Evolutionary conservation across 2,888 invertebrate species (phyloP), one percentile per base, ranked within the genome.

Genomic region (Synergus laeviventris): DNA sequence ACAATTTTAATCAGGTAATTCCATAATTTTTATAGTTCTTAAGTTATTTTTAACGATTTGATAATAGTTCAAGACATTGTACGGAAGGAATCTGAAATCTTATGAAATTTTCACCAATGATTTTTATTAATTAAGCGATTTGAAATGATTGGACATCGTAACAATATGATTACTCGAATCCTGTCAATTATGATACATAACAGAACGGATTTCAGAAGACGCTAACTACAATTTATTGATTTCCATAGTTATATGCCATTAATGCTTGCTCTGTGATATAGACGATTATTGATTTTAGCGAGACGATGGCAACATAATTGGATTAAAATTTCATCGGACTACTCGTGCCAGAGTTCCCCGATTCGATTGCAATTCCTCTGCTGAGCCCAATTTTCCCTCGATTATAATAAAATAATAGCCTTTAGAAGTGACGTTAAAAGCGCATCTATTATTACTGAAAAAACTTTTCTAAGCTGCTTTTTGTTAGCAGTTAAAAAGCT

Each of bases 271-370:
- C 36, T 38, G 38, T 62, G 62, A 62, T 62, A 62, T 38, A 62
- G 62, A 62, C 38, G 16, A 62, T 62, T 62, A 62, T 62, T 62
- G 62, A 62, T 62, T 62, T 62, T 18, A 62, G 36, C 62, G 18
- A 62, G 62, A 62, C 62, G 62, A 62, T 62, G 38, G 62, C n/a
- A 38, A 62, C n/a, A 11, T 62, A 62, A 62, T 62, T 62, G 62
- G 62, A 62, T 62, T 62, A 62, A 36, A 62, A 62, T 62, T 62
- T 36, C 36, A 62, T 62, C n/a, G 38, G 38, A 38, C n/a, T 38
- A 38, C 31, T 62, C 36, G n/a, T 18, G 38, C 62, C 36, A 9
- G 36, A 36, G 36, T 36, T n/a, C 31, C 38, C 1, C 62, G 62
- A 38, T 62, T 62, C 62, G 38, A 62, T 62, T 62, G n/a, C 38